Percentiles rank a stretch among this genome's conserved stretches.
These are phyloP conservation scores for Cherax quadricarinatus DNA, from an alignment of 1,140 invertebrate species.

Conservation along the genomic window DNA sequence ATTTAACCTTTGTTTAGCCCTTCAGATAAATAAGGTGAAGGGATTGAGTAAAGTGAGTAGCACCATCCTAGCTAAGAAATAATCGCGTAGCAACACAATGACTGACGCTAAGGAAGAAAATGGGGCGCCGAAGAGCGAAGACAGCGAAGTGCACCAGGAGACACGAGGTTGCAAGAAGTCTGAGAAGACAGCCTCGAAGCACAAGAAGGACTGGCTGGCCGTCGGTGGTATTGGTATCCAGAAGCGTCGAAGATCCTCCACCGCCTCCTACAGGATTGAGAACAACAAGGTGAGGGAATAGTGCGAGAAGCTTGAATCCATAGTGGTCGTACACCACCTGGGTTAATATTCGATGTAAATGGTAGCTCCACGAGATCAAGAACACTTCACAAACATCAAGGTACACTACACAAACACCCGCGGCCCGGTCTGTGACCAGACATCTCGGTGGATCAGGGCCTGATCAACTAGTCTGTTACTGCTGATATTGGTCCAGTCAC, in stretches of 20 bases:
- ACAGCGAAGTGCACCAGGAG: not conserved
- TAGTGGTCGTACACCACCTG: too few species aligned
- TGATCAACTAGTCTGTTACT: too few species aligned
- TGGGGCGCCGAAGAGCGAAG: not conserved
- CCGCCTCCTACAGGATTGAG: constrained; percentile 51
- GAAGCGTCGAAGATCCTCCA: constrained; percentile 38
- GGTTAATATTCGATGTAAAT: too few species aligned
- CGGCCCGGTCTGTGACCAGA: too few species aligned
- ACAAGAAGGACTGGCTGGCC: constrained; percentile 49
- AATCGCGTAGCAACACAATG: not conserved
- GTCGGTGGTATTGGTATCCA: constrained; percentile 45
- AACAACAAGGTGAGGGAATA: constrained; percentile 36
- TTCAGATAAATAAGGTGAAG: too few species aligned
- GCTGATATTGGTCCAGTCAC: not conserved
- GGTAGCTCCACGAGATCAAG: not conserved
- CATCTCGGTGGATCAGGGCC: too few species aligned
- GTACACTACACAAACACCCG: too few species aligned
- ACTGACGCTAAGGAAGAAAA: not conserved
- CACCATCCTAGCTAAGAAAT: too few species aligned
- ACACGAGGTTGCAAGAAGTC: not conserved
- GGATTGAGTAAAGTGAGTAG: too few species aligned
- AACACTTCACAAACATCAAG: too few species aligned
- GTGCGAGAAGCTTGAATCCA: too few species aligned
- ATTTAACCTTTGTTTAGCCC: too few species aligned
- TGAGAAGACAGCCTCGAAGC: not conserved